Percentiles rank a stretch among this genome's conserved stretches.
Evolutionary conservation across 2,113 vertebrate genomes (phyloP).

Genomic region (Perccottus glenii): DNA sequence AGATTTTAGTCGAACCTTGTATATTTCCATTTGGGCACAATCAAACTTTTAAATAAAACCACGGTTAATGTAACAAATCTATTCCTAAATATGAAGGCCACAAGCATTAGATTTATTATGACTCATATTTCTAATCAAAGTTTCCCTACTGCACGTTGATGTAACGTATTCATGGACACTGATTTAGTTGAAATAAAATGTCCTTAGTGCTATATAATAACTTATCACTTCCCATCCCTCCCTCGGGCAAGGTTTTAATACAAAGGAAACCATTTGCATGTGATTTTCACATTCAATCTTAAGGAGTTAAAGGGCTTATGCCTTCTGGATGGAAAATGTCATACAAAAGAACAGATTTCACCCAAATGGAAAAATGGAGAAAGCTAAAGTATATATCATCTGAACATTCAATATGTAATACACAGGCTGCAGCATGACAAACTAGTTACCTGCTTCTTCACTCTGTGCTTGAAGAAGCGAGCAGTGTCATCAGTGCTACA

Average conservation of each 20-base stretch:
- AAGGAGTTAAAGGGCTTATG: conserved; percentile 54
- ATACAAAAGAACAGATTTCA: conserved; percentile 53
- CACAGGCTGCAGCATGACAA: conserved; percentile 34
- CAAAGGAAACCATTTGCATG: conserved; percentile 71
- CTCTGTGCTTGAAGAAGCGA: conserved; percentile 37
- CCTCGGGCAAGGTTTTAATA: conserved; percentile 62
- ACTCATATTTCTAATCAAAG: conserved; percentile 20
- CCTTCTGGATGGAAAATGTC: conserved; percentile 37
- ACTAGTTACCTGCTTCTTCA: conserved; percentile 48
- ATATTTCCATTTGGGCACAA: neutral
- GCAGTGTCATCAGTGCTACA: conserved; percentile 65
- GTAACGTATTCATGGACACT: conserved; percentile 36
- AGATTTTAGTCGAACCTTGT: neutral
- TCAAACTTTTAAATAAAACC: neutral
- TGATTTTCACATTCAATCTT: conserved; percentile 68
- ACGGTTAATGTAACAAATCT: neutral
- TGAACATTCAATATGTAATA: conserved; percentile 47
- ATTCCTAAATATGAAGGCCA: neutral
- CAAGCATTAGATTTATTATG: conserved; percentile 14
- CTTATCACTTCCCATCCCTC: conserved; percentile 53
- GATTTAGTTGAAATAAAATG: conserved; percentile 64
- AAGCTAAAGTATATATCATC: conserved; percentile 51
- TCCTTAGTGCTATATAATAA: conserved; percentile 55
- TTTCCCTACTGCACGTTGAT: conserved; percentile 22
- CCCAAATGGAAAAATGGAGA: conserved; percentile 51